These are phyloP conservation scores for Zonitis immaculata DNA, from an alignment of 2,888 invertebrate species.

Conservation along the genomic window DNA sequence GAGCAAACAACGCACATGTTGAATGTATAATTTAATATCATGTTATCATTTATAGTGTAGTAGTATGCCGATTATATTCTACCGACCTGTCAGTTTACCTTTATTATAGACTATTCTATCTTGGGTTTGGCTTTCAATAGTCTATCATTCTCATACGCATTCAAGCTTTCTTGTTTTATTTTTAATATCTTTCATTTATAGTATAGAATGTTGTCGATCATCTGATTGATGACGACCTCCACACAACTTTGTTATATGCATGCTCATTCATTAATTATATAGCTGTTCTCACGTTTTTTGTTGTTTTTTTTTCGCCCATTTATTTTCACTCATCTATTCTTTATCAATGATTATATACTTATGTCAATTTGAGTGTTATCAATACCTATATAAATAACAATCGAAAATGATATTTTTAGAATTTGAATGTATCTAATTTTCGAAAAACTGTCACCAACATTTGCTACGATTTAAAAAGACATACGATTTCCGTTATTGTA, in stretches of 20 bases:
- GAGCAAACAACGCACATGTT: constrained; percentile 38
- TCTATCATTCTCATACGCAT: background rate
- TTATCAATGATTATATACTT: constrained; percentile 24
- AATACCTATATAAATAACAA: background rate
- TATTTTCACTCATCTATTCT: no score
- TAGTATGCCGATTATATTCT: constrained; percentile 16
- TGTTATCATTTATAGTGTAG: constrained; percentile 9
- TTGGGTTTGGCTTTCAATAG: background rate
- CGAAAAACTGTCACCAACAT: background rate
- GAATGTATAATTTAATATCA: constrained; percentile 34
- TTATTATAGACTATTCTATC: constrained; percentile 24
- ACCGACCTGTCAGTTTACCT: constrained; percentile 26
- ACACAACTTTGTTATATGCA: constrained; percentile 25
- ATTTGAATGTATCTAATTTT: no score
- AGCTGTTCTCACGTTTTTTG: constrained; percentile 29
- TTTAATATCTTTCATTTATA: constrained; percentile 5
- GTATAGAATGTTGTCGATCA: constrained; percentile 30
- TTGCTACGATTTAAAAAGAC: background rate
- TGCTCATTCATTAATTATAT: constrained; percentile 29
- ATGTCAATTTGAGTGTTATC: constrained; percentile 20
- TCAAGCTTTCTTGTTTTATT: no score
- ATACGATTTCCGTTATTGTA: background rate
- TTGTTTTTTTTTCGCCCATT: constrained; percentile 34
- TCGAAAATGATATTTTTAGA: no score
- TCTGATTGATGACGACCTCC: constrained; percentile 32